These are phyloP conservation scores for Caenorhabditis angaria DNA, from an alignment of 2,888 invertebrate genomes.

Conservation along the genomic window DNA sequence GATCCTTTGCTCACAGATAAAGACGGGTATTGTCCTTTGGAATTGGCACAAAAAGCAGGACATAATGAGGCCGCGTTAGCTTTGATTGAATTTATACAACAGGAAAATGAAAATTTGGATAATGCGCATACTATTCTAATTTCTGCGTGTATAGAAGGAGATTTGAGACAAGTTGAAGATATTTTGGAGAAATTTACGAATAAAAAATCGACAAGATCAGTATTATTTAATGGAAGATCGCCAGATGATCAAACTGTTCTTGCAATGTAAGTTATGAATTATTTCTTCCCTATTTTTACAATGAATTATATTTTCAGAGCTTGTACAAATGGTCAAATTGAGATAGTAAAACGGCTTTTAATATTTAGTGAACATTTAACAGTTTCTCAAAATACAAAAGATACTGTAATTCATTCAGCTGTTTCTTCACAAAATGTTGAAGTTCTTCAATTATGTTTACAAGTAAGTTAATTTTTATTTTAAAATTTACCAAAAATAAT, in stretches of 20 bases:
- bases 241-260: conserved; percentile 87
- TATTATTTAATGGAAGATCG: conserved; percentile 85
- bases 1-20: conserved; percentile 70
- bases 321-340: conserved; percentile 84
- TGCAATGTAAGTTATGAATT: conserved; percentile 80
- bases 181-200: conserved; percentile 70
- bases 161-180: conserved; percentile 79
- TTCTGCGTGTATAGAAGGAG: conserved; percentile 82
- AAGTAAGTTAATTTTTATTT: conserved; percentile 72
- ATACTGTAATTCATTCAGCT: conserved; percentile 90
- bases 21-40: conserved; percentile 81
- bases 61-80: conserved; percentile 75
- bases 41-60: conserved; percentile 80
- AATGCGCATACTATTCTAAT: conserved; percentile 78
- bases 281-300: neutral
- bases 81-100: conserved; percentile 61
- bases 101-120: conserved; percentile 48
- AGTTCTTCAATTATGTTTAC: conserved; percentile 81
- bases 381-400: conserved; percentile 87
- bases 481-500: conserved; percentile 17
- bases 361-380: conserved; percentile 85
- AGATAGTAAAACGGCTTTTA: conserved; percentile 82
- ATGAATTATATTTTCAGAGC: conserved; percentile 77
- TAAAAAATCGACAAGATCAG: conserved; percentile 23
- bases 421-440: conserved; percentile 85